These are phyloP conservation scores for Neoascia interrupta DNA, from an alignment of 2,888 invertebrate species.

Conservation along the genomic window DNA sequence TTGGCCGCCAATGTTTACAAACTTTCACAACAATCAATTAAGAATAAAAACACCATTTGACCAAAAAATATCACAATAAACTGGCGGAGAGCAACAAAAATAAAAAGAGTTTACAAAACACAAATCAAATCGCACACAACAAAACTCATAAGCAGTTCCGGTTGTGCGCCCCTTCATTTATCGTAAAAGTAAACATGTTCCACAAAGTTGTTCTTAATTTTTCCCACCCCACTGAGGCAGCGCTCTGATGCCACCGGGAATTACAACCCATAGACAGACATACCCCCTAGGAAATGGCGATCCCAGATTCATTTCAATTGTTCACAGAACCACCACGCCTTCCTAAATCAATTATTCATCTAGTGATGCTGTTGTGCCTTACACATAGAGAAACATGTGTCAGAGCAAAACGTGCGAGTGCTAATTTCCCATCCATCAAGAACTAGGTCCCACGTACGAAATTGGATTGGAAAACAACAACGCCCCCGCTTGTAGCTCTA, in stretches of 20 bases:
- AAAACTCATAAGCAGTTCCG: conserved; percentile 15
- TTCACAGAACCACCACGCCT: conserved; percentile 30
- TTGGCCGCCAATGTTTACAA: conserved; percentile 11
- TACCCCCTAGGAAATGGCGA: background rate
- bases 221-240: no score
- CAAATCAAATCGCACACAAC: no score
- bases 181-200: conserved; percentile 13
- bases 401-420: conserved; percentile 28
- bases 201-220: no score
- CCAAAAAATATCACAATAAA: background rate
- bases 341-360: conserved; percentile 1
- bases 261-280: background rate
- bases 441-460: conserved; percentile 4
- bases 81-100: background rate
- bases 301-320: conserved; percentile 15
- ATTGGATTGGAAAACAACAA: no score
- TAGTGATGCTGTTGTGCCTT: background rate
- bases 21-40: conserved; percentile 7
- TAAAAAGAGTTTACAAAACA: no score
- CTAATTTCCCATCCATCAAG: conserved; percentile 40
- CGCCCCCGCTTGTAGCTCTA: conserved; percentile 9
- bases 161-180: conserved; percentile 17
- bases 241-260: background rate
- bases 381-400: conserved; percentile 11
- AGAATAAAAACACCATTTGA: conserved; percentile 12